Conservation (phyloP, 2,113 vertebrate genomes). For the Chitala chitala region DNA sequence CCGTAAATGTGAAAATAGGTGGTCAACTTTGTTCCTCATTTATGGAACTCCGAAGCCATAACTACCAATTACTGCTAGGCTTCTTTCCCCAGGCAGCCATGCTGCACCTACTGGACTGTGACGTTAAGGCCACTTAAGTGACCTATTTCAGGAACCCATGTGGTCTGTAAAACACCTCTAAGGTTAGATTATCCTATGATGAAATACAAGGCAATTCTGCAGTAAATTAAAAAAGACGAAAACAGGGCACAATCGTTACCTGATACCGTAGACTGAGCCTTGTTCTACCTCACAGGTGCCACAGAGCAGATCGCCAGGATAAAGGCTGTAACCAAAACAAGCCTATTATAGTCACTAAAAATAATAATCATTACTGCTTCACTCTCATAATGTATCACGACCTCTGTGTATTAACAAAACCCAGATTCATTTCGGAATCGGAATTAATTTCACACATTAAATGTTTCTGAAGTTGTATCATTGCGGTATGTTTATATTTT, state of each 20-base stretch:
- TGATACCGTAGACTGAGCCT: conserved; percentile 6
- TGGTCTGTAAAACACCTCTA: conserved; percentile 57
- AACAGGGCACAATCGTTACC: conserved; percentile 15
- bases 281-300: too few relatives aligned
- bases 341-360: too few relatives aligned
- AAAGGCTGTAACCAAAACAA: neutral
- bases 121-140: conserved; percentile 59
- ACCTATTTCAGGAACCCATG: conserved; percentile 57
- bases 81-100: conserved; percentile 42
- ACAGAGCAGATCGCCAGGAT: neutral
- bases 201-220: conserved; percentile 53
- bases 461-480: too few relatives aligned
- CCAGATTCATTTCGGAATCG: too few relatives aligned
- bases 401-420: too few relatives aligned
- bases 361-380: too few relatives aligned
- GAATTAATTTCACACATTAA: too few relatives aligned
- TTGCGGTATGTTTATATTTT: too few relatives aligned
- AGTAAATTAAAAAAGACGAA: conserved; percentile 51
- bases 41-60: conserved; percentile 49
- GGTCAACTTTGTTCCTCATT: conserved; percentile 52
- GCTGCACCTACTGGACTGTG: conserved; percentile 38
- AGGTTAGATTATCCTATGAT: conserved; percentile 63
- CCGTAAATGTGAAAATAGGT: conserved; percentile 52
- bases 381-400: too few relatives aligned
- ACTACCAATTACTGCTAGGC: conserved; percentile 58